Evolutionary conservation across 2,888 invertebrate species (phyloP), one percentile per base, ranked within the genome.

Genomic region (Andrena bucephala): DNA sequence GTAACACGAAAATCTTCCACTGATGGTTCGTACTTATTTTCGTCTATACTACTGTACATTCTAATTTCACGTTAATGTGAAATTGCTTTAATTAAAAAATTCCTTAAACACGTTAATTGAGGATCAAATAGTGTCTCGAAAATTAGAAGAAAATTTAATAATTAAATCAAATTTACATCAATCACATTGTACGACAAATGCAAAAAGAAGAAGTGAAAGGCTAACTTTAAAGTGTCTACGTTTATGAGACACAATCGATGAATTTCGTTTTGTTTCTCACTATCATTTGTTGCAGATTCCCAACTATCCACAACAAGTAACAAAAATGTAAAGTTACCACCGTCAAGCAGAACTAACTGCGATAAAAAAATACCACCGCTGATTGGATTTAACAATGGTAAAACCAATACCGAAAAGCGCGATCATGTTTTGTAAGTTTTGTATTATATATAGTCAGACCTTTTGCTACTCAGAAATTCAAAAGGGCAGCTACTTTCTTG

Each of bases 1-100:
- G 79, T 90, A 24, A 84, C 90, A 1, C 86, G 90, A 36, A 90
- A 82, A 74, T 76, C 84, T 59, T 91, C 92, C 2, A 70, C 84
- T 13, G 89, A 89, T 85, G 88, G 90, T 91, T 76, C 27, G 13
- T 60, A 48, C 48, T 8, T 10, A 36, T 68, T 7, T 27, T 69
- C n/a, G 3, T 16, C 31, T 31, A 33, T 13, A 6, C 20, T 7
- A 29, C 33, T 31, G n/a, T 71, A 29, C 3, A 27, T 8, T 33
- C 6, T 20, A 10, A n/a, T 42, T 48, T 24, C 57, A 48, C 42
- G 13, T 42, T 5, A 42, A 42, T 42, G 13, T 4, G 42, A 42
- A 42, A 42, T 42, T 42, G 1, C 4, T 42, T 13, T 42, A 13
- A 42, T 13, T 42, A 42, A 42, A 42, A 42, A 42, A 13, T 4